Percentiles rank a stretch among this genome's conserved stretches.
phyloP scores from a whole-genome alignment of 2,113 vertebrate species.

The Peromyscus leucopus region DNA sequence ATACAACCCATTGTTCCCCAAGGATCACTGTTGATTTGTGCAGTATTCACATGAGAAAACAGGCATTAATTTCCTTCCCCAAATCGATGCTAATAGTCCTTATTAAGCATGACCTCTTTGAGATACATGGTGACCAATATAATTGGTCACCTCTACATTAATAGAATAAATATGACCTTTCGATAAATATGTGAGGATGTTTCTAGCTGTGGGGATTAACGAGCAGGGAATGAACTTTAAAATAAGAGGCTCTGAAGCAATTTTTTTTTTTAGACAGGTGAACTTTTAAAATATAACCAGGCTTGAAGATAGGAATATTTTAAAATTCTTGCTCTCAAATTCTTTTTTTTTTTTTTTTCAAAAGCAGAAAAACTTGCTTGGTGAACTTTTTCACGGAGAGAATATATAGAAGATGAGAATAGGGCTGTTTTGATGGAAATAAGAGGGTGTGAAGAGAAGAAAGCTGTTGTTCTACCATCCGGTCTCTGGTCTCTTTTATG shows the following conservation, averaged over 20 bases:
- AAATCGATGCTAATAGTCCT: not conserved
- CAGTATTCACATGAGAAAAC: slow-evolving; percentile 5
- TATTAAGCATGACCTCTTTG: slow-evolving; percentile 20
- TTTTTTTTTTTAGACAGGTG: slow-evolving; percentile 32
- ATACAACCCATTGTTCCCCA: not conserved
- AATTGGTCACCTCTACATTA: slow-evolving; percentile 29
- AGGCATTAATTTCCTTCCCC: not conserved
- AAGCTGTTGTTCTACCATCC: accelerated
- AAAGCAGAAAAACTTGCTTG: not conserved
- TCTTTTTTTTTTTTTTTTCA: not conserved
- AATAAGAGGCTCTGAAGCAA: not conserved
- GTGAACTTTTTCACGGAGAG: not conserved
- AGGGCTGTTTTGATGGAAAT: not conserved
- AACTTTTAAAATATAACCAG: slow-evolving; percentile 45
- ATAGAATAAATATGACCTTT: slow-evolving; percentile 59
- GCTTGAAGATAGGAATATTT: slow-evolving; percentile 42
- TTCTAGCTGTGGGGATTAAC: not conserved
- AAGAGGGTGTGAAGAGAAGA: not conserved
- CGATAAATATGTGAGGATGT: not conserved
- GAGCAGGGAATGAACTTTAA: not conserved
- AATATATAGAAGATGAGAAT: not conserved
- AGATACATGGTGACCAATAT: not conserved
- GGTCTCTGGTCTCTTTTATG: not conserved
- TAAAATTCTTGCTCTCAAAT: not conserved
- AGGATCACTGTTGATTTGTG: not conserved